These are phyloP conservation scores for cat (Felis catus) DNA, from an alignment of 2,113 vertebrate species.

Conservation along the genomic window DNA sequence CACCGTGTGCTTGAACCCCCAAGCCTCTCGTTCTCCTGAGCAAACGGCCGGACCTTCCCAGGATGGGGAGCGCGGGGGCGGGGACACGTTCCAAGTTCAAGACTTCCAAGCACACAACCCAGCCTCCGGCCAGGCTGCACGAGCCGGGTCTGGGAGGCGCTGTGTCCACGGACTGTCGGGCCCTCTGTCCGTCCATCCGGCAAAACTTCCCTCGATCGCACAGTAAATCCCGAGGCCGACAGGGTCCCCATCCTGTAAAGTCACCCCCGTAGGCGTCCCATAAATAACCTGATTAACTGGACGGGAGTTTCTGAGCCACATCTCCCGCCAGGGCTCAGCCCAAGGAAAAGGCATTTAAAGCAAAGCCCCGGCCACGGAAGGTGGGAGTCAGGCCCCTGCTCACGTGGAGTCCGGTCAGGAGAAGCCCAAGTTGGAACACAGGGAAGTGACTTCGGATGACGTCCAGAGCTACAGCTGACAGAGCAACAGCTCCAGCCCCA, in stretches of 20 bases:
- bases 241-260: no score
- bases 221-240: not conserved
- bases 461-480: fast-evolving
- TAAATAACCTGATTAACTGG: not conserved
- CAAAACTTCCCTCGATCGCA: fast-evolving
- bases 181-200: not conserved
- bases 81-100: no score
- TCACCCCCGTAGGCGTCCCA: not conserved
- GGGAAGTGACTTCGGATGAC: fast-evolving
- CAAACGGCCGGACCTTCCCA: not conserved
- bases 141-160: not conserved
- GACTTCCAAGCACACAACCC: fast-evolving
- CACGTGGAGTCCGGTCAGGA: not conserved
- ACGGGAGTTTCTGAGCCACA: not conserved
- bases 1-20: fast-evolving
- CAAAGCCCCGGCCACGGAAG: no score
- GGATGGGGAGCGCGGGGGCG: fast-evolving
- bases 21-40: not conserved
- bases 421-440: not conserved
- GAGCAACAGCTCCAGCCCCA: no score
- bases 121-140: not conserved
- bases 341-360: not conserved
- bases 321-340: not conserved
- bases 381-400: not conserved
- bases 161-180: fast-evolving